A percentile compares a stretch with the other conserved stretches of the same genome.
Evolutionary conservation across 2,113 vertebrate species (phyloP).

Genomic region (Nansenia antarctica): DNA sequence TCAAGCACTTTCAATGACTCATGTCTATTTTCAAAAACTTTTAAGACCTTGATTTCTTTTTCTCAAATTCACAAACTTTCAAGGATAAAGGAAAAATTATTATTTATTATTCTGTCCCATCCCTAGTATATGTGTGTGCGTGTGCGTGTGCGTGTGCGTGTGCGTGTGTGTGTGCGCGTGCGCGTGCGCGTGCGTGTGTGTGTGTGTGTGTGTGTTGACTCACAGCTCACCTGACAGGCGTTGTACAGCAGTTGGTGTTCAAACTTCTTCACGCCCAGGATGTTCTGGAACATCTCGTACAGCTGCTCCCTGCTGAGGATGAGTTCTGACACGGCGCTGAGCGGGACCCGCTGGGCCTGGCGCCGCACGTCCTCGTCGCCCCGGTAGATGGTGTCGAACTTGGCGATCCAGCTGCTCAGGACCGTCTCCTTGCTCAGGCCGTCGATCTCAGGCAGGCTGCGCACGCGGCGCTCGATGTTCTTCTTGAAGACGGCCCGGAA

Average conservation of each 20-base stretch:
- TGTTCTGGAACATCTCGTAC: constrained; percentile 98
- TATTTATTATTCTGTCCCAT: too few species aligned
- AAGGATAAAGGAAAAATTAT: too few species aligned
- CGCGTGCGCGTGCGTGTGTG: background rate
- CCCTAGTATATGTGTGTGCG: too few species aligned
- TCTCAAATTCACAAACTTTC: too few species aligned
- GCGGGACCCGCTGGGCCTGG: constrained; percentile 81
- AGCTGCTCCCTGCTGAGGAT: constrained; percentile 98
- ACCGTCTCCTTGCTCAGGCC: constrained; percentile 98
- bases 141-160: background rate
- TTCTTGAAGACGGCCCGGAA: constrained; percentile 98
- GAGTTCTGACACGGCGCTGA: constrained; percentile 91
- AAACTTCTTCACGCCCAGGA: constrained; percentile 91
- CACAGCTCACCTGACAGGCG: constrained; percentile 88
- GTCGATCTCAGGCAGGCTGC: constrained; percentile 94
- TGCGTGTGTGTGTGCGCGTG: background rate
- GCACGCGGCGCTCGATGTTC: constrained; percentile 94
- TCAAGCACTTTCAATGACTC: too few species aligned
- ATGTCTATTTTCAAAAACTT: too few species aligned
- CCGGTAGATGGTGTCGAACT: constrained; percentile 92
- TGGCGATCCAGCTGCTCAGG: constrained; percentile 95
- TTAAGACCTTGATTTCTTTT: too few species aligned
- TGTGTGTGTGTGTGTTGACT: background rate
- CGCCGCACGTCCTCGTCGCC: constrained; percentile 91
- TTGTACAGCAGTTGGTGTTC: constrained; percentile 98